phyloP scores from a whole-genome alignment of 2,888 invertebrate species.

The Scaptomyza caliginosa region DNA sequence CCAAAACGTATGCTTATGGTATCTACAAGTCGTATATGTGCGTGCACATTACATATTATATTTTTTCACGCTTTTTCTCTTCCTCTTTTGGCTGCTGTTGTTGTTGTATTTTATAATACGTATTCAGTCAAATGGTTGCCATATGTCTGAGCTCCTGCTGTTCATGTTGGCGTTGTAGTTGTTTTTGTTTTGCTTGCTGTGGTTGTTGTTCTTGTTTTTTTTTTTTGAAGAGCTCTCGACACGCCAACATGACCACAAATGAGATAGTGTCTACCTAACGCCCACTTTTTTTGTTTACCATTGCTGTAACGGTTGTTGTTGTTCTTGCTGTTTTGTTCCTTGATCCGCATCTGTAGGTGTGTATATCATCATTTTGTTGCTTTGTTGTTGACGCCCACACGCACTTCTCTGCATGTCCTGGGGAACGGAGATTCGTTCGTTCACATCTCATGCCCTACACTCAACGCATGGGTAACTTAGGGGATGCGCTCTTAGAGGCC shows the following conservation, averaged over 20 bases:
- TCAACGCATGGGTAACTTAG: neutral
- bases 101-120: neutral
- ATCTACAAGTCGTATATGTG: neutral
- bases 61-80: neutral
- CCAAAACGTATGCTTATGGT: neutral
- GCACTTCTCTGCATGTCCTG: conserved; percentile 50
- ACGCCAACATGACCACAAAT: conserved; percentile 74
- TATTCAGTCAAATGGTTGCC: conserved; percentile 51
- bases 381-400: conserved; percentile 57
- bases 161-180: conserved; percentile 14
- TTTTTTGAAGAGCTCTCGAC: conserved; percentile 56
- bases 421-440: conserved; percentile 19
- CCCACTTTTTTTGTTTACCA: neutral
- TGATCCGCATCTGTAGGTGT: conserved; percentile 21
- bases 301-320: no score
- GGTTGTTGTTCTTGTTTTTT: conserved; percentile 4
- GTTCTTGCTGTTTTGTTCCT: neutral
- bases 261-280: conserved; percentile 63
- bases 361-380: conserved; percentile 22
- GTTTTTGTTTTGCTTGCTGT: conserved; percentile 14
- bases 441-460: neutral
- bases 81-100: neutral
- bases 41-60: neutral
- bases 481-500: neutral
- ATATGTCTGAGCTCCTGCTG: conserved; percentile 49